Conservation (phyloP, 1,140 invertebrate genomes). For the Maniola jurtina region DNA sequence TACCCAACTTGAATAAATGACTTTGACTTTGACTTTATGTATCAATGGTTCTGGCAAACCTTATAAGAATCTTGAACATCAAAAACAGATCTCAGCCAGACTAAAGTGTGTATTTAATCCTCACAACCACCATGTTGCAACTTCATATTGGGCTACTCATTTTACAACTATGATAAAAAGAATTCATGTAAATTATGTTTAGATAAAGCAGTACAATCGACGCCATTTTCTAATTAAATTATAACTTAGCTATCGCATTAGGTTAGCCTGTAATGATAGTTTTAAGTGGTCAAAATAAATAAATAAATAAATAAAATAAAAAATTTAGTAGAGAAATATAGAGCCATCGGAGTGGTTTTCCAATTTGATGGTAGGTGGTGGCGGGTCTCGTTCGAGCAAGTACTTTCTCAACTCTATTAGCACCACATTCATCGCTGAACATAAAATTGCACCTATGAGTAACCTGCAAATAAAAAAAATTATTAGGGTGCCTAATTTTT, state of each 20-base stretch:
- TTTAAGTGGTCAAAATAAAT: not conserved
- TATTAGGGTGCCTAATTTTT: too few relatives aligned
- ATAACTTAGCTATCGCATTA: not conserved
- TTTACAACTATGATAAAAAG: too few relatives aligned
- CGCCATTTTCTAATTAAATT: too few relatives aligned
- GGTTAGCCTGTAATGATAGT: too few relatives aligned
- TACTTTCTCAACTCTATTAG: constrained; percentile 49
- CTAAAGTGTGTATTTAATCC: too few relatives aligned
- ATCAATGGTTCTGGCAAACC: too few relatives aligned
- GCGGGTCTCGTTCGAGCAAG: constrained; percentile 60
- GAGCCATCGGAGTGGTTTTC: constrained; percentile 69
- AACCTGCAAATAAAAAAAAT: constrained; percentile 52
- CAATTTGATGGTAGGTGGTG: constrained; percentile 61
- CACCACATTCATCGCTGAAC: constrained; percentile 42
- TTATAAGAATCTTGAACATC: too few relatives aligned
- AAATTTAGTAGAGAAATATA: constrained; percentile 61
- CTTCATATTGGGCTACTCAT: too few relatives aligned
- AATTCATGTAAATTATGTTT: constrained; percentile 12
- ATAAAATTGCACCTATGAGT: constrained; percentile 45
- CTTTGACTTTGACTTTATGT: too few relatives aligned
- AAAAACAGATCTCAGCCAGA: too few relatives aligned
- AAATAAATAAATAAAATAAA: not conserved
- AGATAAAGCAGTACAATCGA: not conserved
- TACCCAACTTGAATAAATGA: too few relatives aligned
- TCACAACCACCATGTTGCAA: too few relatives aligned